Conservation (phyloP, 64 coral and sea anemone species). For the Cladopsammia gracilis region DNA sequence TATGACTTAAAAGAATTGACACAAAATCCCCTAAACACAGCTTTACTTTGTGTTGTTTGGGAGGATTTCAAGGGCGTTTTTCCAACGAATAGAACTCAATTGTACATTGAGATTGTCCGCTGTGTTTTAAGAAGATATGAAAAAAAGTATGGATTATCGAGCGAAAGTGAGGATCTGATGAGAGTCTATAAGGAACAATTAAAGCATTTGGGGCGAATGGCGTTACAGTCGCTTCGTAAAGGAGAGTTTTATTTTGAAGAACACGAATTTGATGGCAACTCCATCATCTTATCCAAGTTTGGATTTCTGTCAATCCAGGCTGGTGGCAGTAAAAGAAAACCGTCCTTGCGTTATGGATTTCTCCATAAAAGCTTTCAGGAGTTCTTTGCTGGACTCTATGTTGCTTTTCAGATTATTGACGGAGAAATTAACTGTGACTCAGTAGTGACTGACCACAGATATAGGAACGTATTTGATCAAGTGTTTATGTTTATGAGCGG, state of each 20-base stretch:
- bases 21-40: neutral
- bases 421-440: neutral
- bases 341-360: neutral
- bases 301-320: constrained; percentile 11
- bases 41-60: constrained; percentile 15
- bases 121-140: constrained; percentile 8
- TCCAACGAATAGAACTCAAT: neutral
- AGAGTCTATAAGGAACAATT: neutral
- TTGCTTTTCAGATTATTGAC: neutral
- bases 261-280: neutral
- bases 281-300: neutral
- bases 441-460: neutral
- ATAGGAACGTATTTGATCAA: neutral
- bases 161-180: neutral
- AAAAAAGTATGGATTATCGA: neutral
- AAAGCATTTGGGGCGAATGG: neutral
- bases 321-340: neutral
- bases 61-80: neutral
- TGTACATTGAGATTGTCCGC: constrained; percentile 2
- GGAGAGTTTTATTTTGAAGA: constrained; percentile 1
- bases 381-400: constrained; percentile 22
- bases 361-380: constrained; percentile 34
- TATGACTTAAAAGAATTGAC: neutral
- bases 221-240: neutral
- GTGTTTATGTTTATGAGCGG: constrained; percentile 6